These are phyloP conservation scores for Eristalis intricaria DNA, from an alignment of 2,888 invertebrate species.

Conservation along the genomic window DNA sequence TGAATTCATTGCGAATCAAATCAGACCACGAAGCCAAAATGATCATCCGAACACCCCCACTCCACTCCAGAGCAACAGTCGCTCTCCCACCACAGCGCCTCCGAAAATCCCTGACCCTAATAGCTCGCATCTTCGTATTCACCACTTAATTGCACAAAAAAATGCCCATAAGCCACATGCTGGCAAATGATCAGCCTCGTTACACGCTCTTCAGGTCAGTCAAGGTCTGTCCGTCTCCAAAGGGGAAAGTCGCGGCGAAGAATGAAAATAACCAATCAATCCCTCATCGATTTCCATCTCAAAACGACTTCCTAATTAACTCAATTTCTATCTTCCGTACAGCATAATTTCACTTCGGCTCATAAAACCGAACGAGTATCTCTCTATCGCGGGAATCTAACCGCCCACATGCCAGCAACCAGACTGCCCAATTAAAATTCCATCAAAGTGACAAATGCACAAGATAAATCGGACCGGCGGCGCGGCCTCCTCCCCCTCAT, in stretches of 20 bases:
- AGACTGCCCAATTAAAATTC: slow-evolving; percentile 35
- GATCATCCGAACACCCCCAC: not conserved
- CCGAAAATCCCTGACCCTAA: not conserved
- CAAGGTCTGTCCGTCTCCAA: not conserved
- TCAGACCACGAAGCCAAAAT: not conserved
- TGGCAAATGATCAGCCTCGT: not conserved
- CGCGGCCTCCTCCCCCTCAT: not conserved
- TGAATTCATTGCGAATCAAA: no score
- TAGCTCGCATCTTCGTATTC: not conserved
- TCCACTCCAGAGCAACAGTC: not conserved
- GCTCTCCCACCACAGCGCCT: not conserved
- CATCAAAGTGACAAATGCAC: slow-evolving; percentile 38
- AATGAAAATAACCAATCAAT: slow-evolving; percentile 22
- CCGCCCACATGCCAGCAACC: slow-evolving; percentile 9
- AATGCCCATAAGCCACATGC: not conserved
- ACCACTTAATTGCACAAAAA: not conserved
- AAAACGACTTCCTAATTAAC: slow-evolving; percentile 33
- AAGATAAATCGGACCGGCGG: slow-evolving; percentile 14
- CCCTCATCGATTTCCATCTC: not conserved
- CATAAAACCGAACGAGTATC: not conserved
- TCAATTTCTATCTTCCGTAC: slow-evolving; percentile 23
- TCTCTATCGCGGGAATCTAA: not conserved
- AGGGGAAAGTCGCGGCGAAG: not conserved
- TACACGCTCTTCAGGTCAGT: not conserved
- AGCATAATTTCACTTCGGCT: slow-evolving; percentile 37